A percentile compares a stretch with the other conserved stretches of the same genome.
phyloP scores from a whole-genome alignment of 2,797 vertebrate species.

The Falco rusticolus region DNA sequence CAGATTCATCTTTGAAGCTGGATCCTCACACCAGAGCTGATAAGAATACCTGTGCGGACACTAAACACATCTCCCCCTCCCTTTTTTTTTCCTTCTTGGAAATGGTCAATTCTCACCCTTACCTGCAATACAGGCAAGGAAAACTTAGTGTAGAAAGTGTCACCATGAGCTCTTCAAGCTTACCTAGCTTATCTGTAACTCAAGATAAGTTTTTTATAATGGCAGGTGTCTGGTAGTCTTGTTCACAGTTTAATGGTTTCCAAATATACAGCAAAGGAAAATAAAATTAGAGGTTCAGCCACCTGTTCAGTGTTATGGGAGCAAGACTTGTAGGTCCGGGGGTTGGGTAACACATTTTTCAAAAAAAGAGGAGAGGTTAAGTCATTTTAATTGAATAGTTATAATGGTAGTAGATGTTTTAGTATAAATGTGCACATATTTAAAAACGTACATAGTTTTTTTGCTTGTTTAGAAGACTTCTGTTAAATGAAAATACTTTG shows the following conservation, averaged over 20 bases:
- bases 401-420: not conserved
- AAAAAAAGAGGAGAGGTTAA: not conserved
- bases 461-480: not conserved
- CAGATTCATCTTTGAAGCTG: not conserved
- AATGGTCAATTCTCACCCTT: not conserved
- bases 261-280: not conserved
- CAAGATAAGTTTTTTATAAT: not conserved
- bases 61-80: fast-evolving
- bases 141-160: not conserved
- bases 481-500: not conserved
- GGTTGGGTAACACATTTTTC: not conserved
- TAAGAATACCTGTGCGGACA: not conserved
- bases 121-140: not conserved
- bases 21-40: not conserved
- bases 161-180: not conserved
- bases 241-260: not conserved
- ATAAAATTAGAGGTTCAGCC: not conserved
- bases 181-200: not conserved
- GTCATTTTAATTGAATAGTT: not conserved
- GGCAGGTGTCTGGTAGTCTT: not conserved
- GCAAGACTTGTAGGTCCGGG: not conserved
- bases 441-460: not conserved
- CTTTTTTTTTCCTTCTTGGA: fast-evolving
- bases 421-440: not conserved
- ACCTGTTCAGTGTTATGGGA: not conserved